phyloP scores from a whole-genome alignment of 2,113 vertebrate species.

The Balaenoptera acutorostrata region DNA sequence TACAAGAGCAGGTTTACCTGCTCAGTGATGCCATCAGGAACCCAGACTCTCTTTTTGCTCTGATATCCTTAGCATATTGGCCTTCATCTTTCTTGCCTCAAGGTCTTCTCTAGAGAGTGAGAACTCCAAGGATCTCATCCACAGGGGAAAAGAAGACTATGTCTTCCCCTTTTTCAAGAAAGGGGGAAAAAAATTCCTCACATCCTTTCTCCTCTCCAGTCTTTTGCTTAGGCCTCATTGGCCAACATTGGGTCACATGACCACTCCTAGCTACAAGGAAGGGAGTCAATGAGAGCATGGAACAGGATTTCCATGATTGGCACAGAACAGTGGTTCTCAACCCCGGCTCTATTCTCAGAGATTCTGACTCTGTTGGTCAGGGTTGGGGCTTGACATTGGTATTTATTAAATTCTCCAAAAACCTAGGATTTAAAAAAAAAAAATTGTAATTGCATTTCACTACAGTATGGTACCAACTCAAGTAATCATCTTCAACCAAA shows the following conservation, averaged over 20 bases:
- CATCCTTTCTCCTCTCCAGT: background rate
- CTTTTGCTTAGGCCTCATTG: background rate
- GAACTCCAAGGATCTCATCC: background rate
- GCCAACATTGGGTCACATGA: background rate
- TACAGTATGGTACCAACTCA: background rate
- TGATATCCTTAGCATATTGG: background rate
- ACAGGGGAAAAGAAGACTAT: background rate
- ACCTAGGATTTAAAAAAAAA: background rate
- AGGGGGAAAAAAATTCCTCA: background rate
- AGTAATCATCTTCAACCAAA: background rate
- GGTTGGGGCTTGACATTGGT: constrained; percentile 10
- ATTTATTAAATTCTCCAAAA: constrained; percentile 39
- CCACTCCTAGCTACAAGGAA: background rate
- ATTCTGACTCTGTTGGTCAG: constrained; percentile 21
- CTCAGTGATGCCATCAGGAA: background rate
- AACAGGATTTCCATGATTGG: background rate
- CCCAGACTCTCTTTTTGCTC: background rate
- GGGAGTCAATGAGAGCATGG: background rate
- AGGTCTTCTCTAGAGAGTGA: background rate
- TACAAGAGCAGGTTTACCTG: background rate
- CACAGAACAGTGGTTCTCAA: background rate
- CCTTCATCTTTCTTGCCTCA: background rate
- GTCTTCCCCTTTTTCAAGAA: background rate
- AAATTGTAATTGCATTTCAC: constrained; percentile 17
- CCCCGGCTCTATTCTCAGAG: background rate